phyloP scores from a whole-genome alignment of 2,113 vertebrate species.

The Phainopepla nitens region DNA sequence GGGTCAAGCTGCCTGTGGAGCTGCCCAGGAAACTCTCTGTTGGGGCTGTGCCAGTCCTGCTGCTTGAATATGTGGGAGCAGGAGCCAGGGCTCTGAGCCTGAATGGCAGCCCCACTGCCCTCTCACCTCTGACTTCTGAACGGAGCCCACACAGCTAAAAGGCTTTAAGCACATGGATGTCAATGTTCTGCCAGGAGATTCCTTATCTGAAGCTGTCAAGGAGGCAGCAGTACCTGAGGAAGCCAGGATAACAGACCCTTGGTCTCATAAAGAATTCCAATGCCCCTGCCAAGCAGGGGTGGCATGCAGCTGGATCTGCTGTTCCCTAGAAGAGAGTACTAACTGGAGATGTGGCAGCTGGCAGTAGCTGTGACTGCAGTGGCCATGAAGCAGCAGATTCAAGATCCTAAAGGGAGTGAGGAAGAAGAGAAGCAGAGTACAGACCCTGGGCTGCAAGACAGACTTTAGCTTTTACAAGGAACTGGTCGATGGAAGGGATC shows the following conservation, averaged over 20 bases:
- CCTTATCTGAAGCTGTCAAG: background rate
- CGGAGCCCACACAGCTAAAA: fast-evolving
- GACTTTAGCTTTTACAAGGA: background rate
- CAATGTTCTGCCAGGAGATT: background rate
- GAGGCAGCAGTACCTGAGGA: background rate
- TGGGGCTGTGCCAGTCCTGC: background rate
- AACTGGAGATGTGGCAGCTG: background rate
- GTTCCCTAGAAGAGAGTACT: background rate
- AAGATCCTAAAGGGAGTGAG: background rate
- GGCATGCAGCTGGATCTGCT: background rate
- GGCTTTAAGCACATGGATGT: background rate
- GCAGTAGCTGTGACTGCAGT: background rate
- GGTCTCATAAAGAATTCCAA: background rate
- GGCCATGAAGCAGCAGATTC: background rate
- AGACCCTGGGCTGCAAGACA: background rate
- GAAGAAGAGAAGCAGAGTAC: background rate
- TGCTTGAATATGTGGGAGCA: background rate
- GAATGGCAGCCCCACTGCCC: background rate
- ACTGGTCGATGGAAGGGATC: background rate
- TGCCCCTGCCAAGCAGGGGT: background rate
- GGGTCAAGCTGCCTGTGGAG: background rate
- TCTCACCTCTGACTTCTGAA: background rate
- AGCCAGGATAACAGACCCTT: background rate
- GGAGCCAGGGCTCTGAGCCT: background rate
- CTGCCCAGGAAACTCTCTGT: background rate